Evolutionary conservation across 1,140 invertebrate species (phyloP).

Genomic region (Trissolcus basalis): DNA sequence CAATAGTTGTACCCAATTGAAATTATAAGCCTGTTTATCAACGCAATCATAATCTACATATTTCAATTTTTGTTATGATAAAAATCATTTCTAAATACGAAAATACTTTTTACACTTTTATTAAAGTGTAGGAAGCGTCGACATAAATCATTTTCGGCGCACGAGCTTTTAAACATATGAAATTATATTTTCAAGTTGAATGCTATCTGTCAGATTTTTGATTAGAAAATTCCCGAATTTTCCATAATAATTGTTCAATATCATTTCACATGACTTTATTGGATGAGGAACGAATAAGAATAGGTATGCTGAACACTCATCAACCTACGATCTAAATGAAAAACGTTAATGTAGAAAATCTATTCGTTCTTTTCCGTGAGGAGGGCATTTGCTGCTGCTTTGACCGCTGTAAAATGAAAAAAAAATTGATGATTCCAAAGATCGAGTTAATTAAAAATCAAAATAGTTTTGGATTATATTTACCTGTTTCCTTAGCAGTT

Average conservation of each 20-base stretch:
- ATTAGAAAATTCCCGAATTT: constrained; percentile 3
- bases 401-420: constrained; percentile 61
- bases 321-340: constrained; percentile 15
- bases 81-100: constrained; percentile 30
- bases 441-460: background rate
- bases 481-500: constrained; percentile 66
- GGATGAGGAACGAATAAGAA: constrained; percentile 59
- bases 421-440: background rate
- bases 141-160: too few relatives aligned
- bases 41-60: constrained; percentile 3
- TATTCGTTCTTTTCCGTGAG: constrained; percentile 65
- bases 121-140: too few relatives aligned
- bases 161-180: too few relatives aligned
- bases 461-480: too few relatives aligned
- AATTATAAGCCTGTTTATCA: background rate
- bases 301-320: constrained; percentile 36
- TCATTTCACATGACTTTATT: constrained; percentile 7
- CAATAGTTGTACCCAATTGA: too few relatives aligned
- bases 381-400: constrained; percentile 61
- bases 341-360: constrained; percentile 1
- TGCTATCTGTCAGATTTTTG: too few relatives aligned
- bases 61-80: constrained; percentile 14
- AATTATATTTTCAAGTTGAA: too few relatives aligned
- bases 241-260: background rate
- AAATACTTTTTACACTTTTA: constrained; percentile 30